These are phyloP conservation scores for Trididemnum nubilum DNA, from an alignment of 23 tunicate species.

Conservation along the genomic window DNA sequence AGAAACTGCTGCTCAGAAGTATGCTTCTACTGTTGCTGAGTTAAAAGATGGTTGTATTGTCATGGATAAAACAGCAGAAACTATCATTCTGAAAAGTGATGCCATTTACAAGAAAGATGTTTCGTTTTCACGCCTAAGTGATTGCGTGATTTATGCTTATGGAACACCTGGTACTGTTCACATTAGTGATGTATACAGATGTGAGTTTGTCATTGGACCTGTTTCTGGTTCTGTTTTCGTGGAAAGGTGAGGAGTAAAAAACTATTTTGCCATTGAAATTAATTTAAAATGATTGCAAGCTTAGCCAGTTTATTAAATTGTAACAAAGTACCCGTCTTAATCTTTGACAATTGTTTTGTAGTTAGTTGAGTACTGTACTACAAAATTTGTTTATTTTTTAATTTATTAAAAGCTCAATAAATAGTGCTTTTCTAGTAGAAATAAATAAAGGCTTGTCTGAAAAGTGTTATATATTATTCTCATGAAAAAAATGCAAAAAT, in stretches of 20 bases:
- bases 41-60: constrained; percentile 46
- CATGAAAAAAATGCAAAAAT: too few species aligned
- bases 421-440: too few species aligned
- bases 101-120: constrained; percentile 56
- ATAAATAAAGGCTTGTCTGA: too few species aligned
- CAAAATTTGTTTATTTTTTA: too few species aligned
- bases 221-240: constrained; percentile 93
- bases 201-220: constrained; percentile 69
- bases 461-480: too few species aligned
- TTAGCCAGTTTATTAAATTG: too few species aligned
- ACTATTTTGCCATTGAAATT: too few species aligned
- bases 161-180: constrained; percentile 92
- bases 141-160: constrained; percentile 45
- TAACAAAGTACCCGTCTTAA: neutral
- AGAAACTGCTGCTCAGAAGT: constrained; percentile 33
- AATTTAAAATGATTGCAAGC: too few species aligned
- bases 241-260: constrained; percentile 38
- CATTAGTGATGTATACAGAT: constrained; percentile 44
- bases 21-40: constrained; percentile 27
- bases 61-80: constrained; percentile 45
- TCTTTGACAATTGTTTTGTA: too few species aligned
- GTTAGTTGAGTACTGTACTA: too few species aligned
- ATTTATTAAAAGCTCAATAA: too few species aligned
- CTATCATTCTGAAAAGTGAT: constrained; percentile 29
- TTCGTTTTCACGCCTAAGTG: constrained; percentile 45